These are phyloP conservation scores for Eclectus roratus DNA, from an alignment of 2,113 vertebrate species.

Conservation along the genomic window DNA sequence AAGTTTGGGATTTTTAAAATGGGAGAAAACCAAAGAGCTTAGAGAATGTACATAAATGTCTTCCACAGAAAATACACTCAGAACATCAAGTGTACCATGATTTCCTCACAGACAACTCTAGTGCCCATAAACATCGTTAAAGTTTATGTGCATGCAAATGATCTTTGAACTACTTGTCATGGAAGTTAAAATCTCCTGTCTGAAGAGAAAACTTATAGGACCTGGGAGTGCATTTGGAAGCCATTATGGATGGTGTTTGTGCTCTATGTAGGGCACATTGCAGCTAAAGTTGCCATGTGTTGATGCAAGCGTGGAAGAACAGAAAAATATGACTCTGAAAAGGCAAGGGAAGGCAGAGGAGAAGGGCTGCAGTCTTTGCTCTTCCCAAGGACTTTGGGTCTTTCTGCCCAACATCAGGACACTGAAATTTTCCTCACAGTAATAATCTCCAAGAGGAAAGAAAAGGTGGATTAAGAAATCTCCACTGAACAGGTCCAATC, in stretches of 20 bases:
- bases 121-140: not conserved
- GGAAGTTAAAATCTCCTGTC: not conserved
- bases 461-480: not conserved
- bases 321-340: not conserved
- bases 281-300: not conserved
- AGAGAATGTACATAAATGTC: not conserved
- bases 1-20: not conserved
- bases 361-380: not conserved
- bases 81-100: not conserved
- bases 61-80: not conserved
- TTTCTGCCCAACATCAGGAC: rapidly evolving
- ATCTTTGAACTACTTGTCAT: not conserved
- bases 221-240: not conserved
- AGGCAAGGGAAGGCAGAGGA: not conserved
- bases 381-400: not conserved
- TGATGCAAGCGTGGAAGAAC: rapidly evolving
- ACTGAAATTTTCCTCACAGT: not conserved
- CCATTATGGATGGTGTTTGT: not conserved
- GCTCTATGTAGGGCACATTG: not conserved
- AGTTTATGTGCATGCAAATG: not conserved
- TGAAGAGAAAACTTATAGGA: not conserved
- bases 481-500: rapidly evolving
- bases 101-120: not conserved
- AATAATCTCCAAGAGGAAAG: not conserved
- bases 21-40: not conserved